Percentiles rank a stretch among this genome's conserved stretches.
Evolutionary conservation across 2,113 vertebrate genomes (phyloP).

Genomic region (Plecturocebus donacophilus): DNA sequence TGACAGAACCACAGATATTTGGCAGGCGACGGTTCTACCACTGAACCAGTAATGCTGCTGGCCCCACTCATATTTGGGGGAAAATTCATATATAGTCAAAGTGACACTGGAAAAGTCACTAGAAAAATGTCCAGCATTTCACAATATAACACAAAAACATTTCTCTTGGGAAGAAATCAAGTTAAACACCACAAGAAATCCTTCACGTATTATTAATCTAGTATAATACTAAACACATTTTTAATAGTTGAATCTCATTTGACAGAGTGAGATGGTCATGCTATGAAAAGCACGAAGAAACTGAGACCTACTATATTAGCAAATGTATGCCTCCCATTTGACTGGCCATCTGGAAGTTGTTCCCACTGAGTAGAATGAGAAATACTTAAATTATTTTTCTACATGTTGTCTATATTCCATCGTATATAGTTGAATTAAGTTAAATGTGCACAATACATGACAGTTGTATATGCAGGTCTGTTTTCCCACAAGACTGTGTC

Average conservation of each 20-base stretch:
- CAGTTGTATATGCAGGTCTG: not conserved
- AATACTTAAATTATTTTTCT: not conserved
- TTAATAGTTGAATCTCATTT: not conserved
- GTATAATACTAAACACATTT: not conserved
- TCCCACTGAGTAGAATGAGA: not conserved
- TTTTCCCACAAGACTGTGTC: not conserved
- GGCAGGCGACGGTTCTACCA: too few species aligned
- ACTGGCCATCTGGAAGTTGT: not conserved
- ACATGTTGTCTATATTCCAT: not conserved
- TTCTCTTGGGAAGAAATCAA: not conserved
- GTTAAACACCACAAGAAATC: not conserved
- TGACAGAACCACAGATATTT: not conserved
- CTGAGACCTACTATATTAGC: not conserved
- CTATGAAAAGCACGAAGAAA: not conserved
- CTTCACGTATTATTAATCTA: not conserved
- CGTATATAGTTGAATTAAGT: not conserved
- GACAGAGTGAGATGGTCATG: not conserved
- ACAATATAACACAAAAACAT: not conserved
- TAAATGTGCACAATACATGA: not conserved
- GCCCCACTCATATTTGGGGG: not conserved
- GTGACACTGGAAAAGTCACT: not conserved
- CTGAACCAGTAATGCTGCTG: too few species aligned
- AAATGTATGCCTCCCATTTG: not conserved
- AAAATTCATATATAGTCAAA: not conserved
- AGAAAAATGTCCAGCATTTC: not conserved